Evolutionary conservation across 2,113 vertebrate genomes (phyloP).

Genomic region (Poicephalus meyeri): DNA sequence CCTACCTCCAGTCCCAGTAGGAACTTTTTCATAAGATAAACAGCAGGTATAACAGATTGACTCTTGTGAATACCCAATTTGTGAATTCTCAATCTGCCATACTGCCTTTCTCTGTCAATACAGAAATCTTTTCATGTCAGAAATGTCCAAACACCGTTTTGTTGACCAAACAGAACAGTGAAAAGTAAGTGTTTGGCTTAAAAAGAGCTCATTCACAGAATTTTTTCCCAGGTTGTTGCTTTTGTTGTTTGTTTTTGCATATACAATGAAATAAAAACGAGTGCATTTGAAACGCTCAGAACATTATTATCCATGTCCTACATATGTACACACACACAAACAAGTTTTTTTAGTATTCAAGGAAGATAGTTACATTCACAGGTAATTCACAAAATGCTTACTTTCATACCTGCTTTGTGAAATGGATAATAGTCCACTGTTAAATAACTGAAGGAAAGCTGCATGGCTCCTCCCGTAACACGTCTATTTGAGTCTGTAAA

Average conservation of each 20-base stretch:
- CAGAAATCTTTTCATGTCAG: not conserved
- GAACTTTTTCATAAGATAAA: too few species aligned
- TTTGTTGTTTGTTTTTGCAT: not conserved
- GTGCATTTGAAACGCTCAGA: not conserved
- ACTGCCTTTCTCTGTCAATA: not conserved
- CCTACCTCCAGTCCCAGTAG: too few species aligned
- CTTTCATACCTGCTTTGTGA: conserved; percentile 90
- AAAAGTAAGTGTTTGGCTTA: not conserved
- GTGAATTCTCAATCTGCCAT: not conserved
- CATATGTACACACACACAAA: not conserved
- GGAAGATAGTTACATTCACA: not conserved
- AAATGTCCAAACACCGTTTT: not conserved
- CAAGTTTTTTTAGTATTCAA: not conserved
- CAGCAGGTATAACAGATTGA: not conserved
- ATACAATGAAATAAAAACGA: not conserved
- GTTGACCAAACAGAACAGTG: not conserved
- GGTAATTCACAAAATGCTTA: not conserved
- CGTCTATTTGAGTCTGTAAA: conserved; percentile 83
- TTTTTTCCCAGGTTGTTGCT: not conserved
- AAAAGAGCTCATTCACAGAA: not conserved
- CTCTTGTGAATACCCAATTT: not conserved
- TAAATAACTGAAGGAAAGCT: conserved; percentile 92
- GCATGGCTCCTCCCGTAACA: conserved; percentile 94
- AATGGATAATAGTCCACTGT: conserved; percentile 97
- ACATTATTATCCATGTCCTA: not conserved